Evolutionary conservation across 2,888 invertebrate genomes (phyloP).

Genomic region (Oscheius sp.): DNA sequence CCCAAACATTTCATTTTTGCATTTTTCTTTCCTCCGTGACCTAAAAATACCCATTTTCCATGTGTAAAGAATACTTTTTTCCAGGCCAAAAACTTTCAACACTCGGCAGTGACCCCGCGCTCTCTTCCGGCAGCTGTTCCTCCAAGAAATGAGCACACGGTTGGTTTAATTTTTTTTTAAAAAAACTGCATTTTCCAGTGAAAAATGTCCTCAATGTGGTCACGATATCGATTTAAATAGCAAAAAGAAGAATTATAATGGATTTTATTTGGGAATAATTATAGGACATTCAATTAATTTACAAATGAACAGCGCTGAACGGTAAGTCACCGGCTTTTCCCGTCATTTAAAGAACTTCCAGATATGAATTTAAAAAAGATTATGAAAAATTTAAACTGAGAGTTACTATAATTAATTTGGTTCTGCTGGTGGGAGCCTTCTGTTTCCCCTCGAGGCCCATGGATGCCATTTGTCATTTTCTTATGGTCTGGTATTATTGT

Average conservation of each 20-base stretch:
- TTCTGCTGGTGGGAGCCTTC: conserved; percentile 29
- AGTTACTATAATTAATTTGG: conserved; percentile 79
- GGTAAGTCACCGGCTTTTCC: conserved; percentile 19
- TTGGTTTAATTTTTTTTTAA: background rate
- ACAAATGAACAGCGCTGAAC: conserved; percentile 88
- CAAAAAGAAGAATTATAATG: conserved; percentile 29
- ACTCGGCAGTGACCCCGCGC: too few species aligned
- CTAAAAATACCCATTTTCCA: too few species aligned
- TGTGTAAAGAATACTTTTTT: too few species aligned
- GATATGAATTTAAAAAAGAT: conserved; percentile 84
- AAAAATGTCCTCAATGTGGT: conserved; percentile 13
- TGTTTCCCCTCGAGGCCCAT: conserved; percentile 69
- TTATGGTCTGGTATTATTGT: conserved; percentile 99
- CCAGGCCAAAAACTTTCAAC: too few species aligned
- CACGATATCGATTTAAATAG: background rate
- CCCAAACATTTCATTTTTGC: too few species aligned
- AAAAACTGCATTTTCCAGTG: background rate
- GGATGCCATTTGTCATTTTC: conserved; percentile 80
- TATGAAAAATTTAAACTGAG: conserved; percentile 98
- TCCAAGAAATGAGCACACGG: background rate
- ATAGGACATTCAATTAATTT: conserved; percentile 92
- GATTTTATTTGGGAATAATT: conserved; percentile 87
- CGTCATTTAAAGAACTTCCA: conserved; percentile 6
- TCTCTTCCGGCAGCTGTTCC: background rate
- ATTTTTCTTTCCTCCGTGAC: too few species aligned